Evolutionary conservation across 2,888 invertebrate genomes (phyloP), one percentile per base, ranked within the genome.

Genomic region (Dasypogon diadema): DNA sequence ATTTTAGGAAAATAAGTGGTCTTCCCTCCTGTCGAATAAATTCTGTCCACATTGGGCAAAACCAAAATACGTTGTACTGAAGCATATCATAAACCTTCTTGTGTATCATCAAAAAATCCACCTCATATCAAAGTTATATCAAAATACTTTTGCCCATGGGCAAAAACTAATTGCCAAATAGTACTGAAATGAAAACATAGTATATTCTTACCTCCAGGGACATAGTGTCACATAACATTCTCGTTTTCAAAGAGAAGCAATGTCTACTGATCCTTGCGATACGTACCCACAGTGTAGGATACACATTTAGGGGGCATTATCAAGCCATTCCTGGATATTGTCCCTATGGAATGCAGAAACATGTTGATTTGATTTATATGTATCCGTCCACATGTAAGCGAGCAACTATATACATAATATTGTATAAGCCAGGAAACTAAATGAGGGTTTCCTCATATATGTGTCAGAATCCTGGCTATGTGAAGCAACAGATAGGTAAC

Each of bases 331-430:
- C 42, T 65, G 46, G 65, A 46, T 46, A 46, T 65, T 46, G 48
- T 37, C 58, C 63, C 21, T 34, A 60, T 37, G 58, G 68, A 56
- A 24, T 56, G 76, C 42, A 42, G 65, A 56, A 65, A 68, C 74
- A 68, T 76, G 74, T 74, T 76, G 74, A 76, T 76, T 76, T 74
- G 76, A 46, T 56, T 75, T 75, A 75, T 75, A 65, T 75, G 51
- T 75, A 55, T 1, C 48, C 56, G 56, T 65, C 30, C 54, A 68
- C 42, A 70, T 68, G 60, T 55, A 75, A 68, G 68, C 65, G 68
- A 55, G 56, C 42, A 65, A 21, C 4, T 21, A 51, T 21, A 21
- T 51, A 51, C n/a, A n/a, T n/a, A n/a, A n/a, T n/a, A n/a, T n/a
- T n/a, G 18, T 51, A 3, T 51, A 51, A 16, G 21, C 51, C 51